Conservation (phyloP, 2,113 vertebrate genomes). For the Morone saxatilis region DNA sequence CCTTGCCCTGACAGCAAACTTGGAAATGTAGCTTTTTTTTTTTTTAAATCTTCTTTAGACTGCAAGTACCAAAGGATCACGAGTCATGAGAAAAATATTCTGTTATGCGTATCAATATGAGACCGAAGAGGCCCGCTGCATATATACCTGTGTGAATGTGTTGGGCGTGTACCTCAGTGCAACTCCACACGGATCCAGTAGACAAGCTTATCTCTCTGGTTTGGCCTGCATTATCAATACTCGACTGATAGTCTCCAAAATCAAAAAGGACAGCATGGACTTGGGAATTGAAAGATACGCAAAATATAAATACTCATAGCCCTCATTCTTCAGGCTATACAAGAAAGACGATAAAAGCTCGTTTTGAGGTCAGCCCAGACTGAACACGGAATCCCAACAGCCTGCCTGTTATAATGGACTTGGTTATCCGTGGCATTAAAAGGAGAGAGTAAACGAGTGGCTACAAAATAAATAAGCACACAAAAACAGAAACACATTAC, state of each 20-base stretch:
- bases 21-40: slow-evolving; percentile 44
- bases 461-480: slow-evolving; percentile 82
- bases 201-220: slow-evolving; percentile 77
- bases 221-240: slow-evolving; percentile 61
- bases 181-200: slow-evolving; percentile 64
- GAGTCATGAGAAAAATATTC: slow-evolving; percentile 47
- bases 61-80: slow-evolving; percentile 50
- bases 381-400: slow-evolving; percentile 30
- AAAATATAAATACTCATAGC: slow-evolving; percentile 53
- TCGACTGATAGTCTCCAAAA: slow-evolving; percentile 48
- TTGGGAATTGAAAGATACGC: slow-evolving; percentile 43
- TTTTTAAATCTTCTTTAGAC: slow-evolving; percentile 11
- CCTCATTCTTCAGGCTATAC: slow-evolving; percentile 36
- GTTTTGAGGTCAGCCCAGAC: slow-evolving; percentile 54
- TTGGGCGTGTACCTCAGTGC: slow-evolving; percentile 70
- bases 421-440: slow-evolving; percentile 56
- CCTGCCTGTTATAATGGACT: slow-evolving; percentile 46
- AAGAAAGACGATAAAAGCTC: slow-evolving; percentile 29
- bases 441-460: slow-evolving; percentile 69
- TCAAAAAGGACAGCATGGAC: slow-evolving; percentile 33
- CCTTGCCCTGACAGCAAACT: slow-evolving; percentile 50
- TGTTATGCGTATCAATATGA: slow-evolving; percentile 44
- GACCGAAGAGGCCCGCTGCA: slow-evolving; percentile 44
- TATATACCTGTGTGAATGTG: slow-evolving; percentile 69
- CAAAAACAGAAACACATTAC: slow-evolving; percentile 60